Percentiles rank a stretch among this genome's conserved stretches.
Conservation (phyloP, 2,888 invertebrate species). For the Aradus depressus region DNA sequence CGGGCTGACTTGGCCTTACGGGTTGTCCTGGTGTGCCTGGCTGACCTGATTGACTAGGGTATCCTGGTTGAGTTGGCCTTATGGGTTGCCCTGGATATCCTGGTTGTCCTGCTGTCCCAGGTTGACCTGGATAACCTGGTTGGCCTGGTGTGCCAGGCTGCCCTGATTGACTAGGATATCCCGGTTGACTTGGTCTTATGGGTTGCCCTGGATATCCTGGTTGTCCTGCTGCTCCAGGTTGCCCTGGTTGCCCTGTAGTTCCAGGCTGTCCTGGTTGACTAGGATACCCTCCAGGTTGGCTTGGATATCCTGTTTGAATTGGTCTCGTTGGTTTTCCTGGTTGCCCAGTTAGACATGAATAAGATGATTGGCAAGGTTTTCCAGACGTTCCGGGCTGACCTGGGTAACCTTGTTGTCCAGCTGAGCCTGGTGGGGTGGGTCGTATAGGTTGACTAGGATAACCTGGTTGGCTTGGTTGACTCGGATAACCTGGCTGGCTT, state of each 20-base stretch:
- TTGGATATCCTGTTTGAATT: slow-evolving; percentile 24
- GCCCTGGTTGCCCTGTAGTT: slow-evolving; percentile 32
- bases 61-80: slow-evolving; percentile 31
- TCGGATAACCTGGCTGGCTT: slow-evolving; percentile 26
- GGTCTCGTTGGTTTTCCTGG: slow-evolving; percentile 19
- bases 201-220: slow-evolving; percentile 30
- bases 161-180: slow-evolving; percentile 32
- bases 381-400: slow-evolving; percentile 21
- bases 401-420: slow-evolving; percentile 17
- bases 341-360: slow-evolving; percentile 14
- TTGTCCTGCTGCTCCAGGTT: slow-evolving; percentile 34
- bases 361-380: slow-evolving; percentile 27
- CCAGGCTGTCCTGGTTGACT: slow-evolving; percentile 32
- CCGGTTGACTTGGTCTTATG: slow-evolving; percentile 29
- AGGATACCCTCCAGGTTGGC: slow-evolving; percentile 25
- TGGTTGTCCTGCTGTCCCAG: slow-evolving; percentile 19
- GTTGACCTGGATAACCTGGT: slow-evolving; percentile 28
- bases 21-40: slow-evolving; percentile 18
- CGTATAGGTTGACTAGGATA: slow-evolving; percentile 21
- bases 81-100: slow-evolving; percentile 15
- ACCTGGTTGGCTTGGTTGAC: slow-evolving; percentile 24
- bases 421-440: slow-evolving; percentile 22
- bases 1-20: slow-evolving; percentile 21
- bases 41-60: slow-evolving; percentile 31
- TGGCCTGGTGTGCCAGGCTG: slow-evolving; percentile 30